Evolutionary conservation across 2,888 invertebrate genomes (phyloP), one percentile per base, ranked within the genome.

Genomic region (Drosophila ustulata): DNA sequence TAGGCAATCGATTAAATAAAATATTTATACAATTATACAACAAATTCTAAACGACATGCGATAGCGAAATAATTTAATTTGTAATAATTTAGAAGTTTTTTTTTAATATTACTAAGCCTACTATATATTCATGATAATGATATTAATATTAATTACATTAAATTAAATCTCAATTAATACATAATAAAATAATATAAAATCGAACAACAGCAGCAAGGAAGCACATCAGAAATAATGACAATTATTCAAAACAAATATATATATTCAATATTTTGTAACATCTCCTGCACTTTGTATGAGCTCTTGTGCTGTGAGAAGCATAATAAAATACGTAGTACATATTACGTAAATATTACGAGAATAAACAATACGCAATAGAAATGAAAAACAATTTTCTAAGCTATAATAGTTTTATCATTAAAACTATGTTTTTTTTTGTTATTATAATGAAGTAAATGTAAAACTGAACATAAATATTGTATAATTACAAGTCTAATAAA

Each of bases 1-100:
- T 88, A 82, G 82, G 80, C 70, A 85, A 88, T 59, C 86, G 82
- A 86, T 82, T 69, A 82, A 86, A 41, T 43, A 41, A 55, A 75
- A 75, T 79, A 76, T 77, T 77, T 76, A 77, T 76, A 80, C 73
- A 83, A 88, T 86, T 77, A 83, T 80, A 88, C 81, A 82, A 67
- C 23, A 71, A 70, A 57, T 59, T 45, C n/a, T 41, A 41, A 41
- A 41, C 34, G 34, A 32, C 8, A 32, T 32, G 32, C 8, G 6
- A 13, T 4, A 13, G 39, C 55, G 18, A 28, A 50, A 50, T 76
- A 70, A 79, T 74, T 67, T 74, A 65, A 82, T 77, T 77, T 77
- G 73, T 57, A 78, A 66, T 47, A 69, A 64, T 80, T 78, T 72
- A 77, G 46, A 49, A 7, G 41, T 62, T 77, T 82, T 83, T 80